Conservation (phyloP, 30 jellyfish, hydroid and myxozoan genomes). For the Clytia hemisphaerica region DNA sequence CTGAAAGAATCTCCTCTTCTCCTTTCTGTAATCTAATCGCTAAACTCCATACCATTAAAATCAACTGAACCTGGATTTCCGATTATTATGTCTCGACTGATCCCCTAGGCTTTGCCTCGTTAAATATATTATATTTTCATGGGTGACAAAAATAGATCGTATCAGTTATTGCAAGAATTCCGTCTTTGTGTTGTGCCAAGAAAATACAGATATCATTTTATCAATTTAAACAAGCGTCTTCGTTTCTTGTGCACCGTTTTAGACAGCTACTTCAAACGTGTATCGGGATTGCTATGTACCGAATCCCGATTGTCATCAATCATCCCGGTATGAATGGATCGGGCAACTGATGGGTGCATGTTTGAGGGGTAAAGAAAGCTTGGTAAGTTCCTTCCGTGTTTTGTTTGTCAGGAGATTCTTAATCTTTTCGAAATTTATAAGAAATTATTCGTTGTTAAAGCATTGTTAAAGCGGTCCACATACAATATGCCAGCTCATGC, state of each 20-base stretch:
- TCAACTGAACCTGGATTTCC: no score
- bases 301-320: constrained; percentile 57
- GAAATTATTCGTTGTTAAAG: not conserved
- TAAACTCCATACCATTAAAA: no score
- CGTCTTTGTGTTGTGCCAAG: no score
- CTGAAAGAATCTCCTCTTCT: no score
- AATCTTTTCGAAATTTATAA: not conserved
- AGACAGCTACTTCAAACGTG: constrained; percentile 67
- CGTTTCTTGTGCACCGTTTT: not conserved
- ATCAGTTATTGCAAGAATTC: no score
- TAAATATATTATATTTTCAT: no score
- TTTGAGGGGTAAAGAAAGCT: constrained; percentile 61
- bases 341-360: constrained; percentile 88
- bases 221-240: no score
- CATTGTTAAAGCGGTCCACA: not conserved
- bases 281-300: constrained; percentile 86
- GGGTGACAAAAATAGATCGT: no score
- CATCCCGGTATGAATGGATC: constrained; percentile 60
- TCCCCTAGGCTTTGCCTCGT: no score
- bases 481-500: not conserved
- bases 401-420: not conserved
- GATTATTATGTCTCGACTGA: no score
- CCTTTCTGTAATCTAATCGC: no score
- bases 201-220: no score
- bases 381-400: constrained; percentile 29